Percentiles rank a stretch among this genome's conserved stretches.
These are phyloP conservation scores for Ambastaia sidthimunki DNA, from an alignment of 2,797 vertebrate genomes.

Conservation along the genomic window DNA sequence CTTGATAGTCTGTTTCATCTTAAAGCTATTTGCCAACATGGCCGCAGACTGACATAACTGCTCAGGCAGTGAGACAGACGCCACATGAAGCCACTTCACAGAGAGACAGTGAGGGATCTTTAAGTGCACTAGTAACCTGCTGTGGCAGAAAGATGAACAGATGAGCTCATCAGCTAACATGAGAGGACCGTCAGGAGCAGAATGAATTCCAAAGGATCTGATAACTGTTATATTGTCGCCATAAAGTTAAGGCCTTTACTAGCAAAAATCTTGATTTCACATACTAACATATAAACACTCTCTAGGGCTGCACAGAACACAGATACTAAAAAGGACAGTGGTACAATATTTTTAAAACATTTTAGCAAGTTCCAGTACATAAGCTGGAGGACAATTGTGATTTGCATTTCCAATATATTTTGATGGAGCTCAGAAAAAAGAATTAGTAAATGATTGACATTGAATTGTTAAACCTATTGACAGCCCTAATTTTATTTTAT, in stretches of 20 bases:
- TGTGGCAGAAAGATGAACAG: constrained; percentile 10
- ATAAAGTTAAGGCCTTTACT: not conserved
- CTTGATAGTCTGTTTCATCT: constrained; percentile 19
- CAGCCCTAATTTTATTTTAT: not conserved
- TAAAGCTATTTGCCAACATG: constrained; percentile 28
- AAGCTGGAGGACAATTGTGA: too few relatives aligned
- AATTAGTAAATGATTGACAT: not conserved
- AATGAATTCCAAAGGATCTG: not conserved
- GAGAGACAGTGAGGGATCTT: constrained; percentile 1
- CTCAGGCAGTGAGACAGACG: not conserved
- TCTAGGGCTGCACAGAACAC: too few relatives aligned
- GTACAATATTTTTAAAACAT: too few relatives aligned
- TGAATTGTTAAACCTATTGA: not conserved
- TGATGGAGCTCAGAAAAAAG: not conserved
- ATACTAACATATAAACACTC: not conserved
- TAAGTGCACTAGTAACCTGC: constrained; percentile 29
- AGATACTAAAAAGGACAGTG: too few relatives aligned
- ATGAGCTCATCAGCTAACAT: constrained; percentile 28
- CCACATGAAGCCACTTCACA: not conserved
- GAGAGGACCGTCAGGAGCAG: not conserved
- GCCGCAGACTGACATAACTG: not conserved
- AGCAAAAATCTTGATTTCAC: not conserved
- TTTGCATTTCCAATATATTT: not conserved
- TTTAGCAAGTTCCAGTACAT: too few relatives aligned
- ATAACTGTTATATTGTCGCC: not conserved